These are phyloP conservation scores for Meiosimyza decipiens DNA, from an alignment of 2,888 invertebrate genomes.

Conservation along the genomic window DNA sequence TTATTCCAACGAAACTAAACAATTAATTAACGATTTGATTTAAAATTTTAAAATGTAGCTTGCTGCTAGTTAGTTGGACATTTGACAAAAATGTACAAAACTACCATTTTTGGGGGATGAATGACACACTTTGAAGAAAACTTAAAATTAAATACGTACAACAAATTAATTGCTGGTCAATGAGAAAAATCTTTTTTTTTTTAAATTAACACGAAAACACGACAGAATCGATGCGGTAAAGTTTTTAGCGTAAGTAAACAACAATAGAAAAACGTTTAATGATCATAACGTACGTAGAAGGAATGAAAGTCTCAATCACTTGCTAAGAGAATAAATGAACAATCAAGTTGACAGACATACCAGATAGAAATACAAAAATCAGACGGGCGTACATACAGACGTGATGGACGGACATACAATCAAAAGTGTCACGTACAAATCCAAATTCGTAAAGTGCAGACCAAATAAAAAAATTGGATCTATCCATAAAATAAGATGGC, in stretches of 20 bases:
- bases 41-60: neutral
- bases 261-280: neutral
- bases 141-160: neutral
- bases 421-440: constrained; percentile 22
- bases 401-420: neutral
- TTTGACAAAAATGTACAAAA: constrained; percentile 12
- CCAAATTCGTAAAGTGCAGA: constrained; percentile 14
- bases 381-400: constrained; percentile 1
- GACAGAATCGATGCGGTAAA: constrained; percentile 23
- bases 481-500: constrained; percentile 20
- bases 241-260: neutral
- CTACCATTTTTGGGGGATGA: constrained; percentile 21
- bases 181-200: neutral
- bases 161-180: constrained; percentile 23
- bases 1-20: neutral
- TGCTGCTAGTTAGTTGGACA: neutral
- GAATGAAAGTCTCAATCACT: neutral
- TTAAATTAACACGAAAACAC: constrained; percentile 20
- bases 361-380: neutral
- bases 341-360: constrained; percentile 4
- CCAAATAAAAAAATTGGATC: constrained; percentile 16
- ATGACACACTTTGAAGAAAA: constrained; percentile 14
- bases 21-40: neutral
- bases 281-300: constrained; percentile 9
- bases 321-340: constrained; percentile 3